These are phyloP conservation scores for Julus scandinavius DNA, from an alignment of 2,888 invertebrate genomes.

Conservation along the genomic window DNA sequence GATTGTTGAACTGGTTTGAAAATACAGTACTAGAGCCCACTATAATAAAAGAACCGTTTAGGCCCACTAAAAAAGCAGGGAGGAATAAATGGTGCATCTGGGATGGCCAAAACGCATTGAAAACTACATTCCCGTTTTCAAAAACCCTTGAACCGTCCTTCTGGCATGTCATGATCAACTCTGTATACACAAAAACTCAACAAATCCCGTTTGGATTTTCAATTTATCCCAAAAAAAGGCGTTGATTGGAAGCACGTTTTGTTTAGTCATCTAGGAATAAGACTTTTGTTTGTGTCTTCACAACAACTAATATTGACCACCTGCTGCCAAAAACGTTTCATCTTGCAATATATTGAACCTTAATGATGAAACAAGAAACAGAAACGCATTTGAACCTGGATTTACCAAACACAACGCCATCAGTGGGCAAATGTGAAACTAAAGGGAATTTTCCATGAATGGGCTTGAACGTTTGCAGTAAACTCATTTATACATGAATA, in stretches of 20 bases:
- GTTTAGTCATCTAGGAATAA: slow-evolving; percentile 24
- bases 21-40: background rate
- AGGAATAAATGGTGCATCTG: slow-evolving; percentile 30
- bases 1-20: background rate
- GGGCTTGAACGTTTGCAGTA: too few relatives aligned
- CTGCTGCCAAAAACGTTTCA: background rate
- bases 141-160: slow-evolving; percentile 34
- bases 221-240: slow-evolving; percentile 1
- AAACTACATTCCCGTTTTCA: background rate
- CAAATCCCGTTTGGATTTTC: slow-evolving; percentile 26
- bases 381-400: too few relatives aligned
- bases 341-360: background rate
- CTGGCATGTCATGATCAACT: slow-evolving; percentile 21
- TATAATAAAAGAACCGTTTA: slow-evolving; percentile 23
- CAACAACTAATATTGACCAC: slow-evolving; percentile 15
- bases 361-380: background rate
- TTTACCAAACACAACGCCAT: too few relatives aligned
- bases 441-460: too few relatives aligned
- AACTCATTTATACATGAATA: too few relatives aligned
- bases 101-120: background rate
- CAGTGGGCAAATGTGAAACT: too few relatives aligned
- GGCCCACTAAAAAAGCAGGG: background rate
- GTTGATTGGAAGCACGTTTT: slow-evolving; percentile 8
- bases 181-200: slow-evolving; percentile 16
- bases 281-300: background rate